Conservation (phyloP, 2,888 invertebrate species). For the Tuberolachnus salignus region DNA sequence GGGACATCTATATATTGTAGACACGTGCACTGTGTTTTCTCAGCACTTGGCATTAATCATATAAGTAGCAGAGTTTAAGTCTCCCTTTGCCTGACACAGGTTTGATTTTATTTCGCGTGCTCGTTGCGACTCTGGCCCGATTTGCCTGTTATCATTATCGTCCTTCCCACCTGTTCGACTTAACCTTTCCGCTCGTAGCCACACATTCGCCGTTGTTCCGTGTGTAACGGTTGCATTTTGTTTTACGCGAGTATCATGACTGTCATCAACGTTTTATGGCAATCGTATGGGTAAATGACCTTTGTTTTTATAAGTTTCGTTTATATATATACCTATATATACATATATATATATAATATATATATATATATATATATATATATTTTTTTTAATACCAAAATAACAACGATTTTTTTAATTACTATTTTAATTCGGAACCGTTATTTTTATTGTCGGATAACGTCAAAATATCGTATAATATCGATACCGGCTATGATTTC, state of each 20-base stretch:
- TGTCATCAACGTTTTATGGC: slow-evolving; percentile 7
- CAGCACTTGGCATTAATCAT: slow-evolving; percentile 29
- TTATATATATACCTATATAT: too few species aligned
- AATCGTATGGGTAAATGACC: background rate
- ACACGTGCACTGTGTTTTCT: background rate
- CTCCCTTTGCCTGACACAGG: slow-evolving; percentile 22
- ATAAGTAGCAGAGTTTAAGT: background rate
- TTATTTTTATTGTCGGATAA: too few species aligned
- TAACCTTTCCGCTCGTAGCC: background rate
- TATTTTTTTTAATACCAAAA: too few species aligned
- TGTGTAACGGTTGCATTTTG: slow-evolving; percentile 2
- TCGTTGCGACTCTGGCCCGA: background rate
- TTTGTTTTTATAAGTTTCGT: slow-evolving; percentile 2
- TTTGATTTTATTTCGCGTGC: slow-evolving; percentile 30
- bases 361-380: too few species aligned
- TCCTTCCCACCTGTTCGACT: slow-evolving; percentile 30
- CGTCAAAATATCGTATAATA: too few species aligned
- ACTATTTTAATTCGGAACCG: background rate
- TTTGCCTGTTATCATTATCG: background rate
- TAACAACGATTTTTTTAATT: slow-evolving; percentile 19
- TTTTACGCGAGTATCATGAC: slow-evolving; percentile 2
- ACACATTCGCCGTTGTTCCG: background rate
- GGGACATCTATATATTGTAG: slow-evolving; percentile 7
- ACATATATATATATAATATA: too few species aligned
- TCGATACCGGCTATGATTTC: too few species aligned